phyloP scores from a whole-genome alignment of 2,888 invertebrate species.

The Drosophila fungiperda region DNA sequence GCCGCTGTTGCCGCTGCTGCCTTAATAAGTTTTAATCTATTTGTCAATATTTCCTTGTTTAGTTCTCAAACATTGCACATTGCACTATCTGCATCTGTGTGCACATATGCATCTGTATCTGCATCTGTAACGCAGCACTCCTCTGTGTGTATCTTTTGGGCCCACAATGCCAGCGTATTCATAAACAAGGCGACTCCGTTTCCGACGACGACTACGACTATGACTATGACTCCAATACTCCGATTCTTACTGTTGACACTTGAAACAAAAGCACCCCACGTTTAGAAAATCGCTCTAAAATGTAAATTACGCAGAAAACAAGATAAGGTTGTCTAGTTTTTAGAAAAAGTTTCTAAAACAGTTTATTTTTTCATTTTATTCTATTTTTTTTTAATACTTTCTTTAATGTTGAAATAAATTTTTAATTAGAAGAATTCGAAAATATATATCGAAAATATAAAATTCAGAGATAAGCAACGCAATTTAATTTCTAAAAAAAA shows the following conservation, averaged over 20 bases:
- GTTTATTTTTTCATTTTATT: not conserved
- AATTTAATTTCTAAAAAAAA: not conserved
- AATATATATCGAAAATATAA: not conserved
- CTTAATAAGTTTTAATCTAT: constrained; percentile 81
- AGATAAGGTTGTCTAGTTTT: not conserved
- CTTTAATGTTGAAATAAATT: not conserved
- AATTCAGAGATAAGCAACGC: not conserved
- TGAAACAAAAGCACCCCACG: not conserved
- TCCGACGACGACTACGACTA: not conserved
- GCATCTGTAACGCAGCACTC: constrained; percentile 18
- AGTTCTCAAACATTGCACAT: constrained; percentile 69
- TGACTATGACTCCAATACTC: constrained; percentile 5
- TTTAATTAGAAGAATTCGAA: not conserved
- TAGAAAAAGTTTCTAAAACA: not conserved
- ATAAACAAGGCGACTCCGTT: constrained; percentile 67
- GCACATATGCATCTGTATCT: constrained; percentile 30
- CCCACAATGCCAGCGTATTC: constrained; percentile 74
- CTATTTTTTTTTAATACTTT: not conserved
- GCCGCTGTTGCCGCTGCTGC: constrained; percentile 33
- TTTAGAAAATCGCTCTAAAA: not conserved
- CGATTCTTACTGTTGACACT: constrained; percentile 27
- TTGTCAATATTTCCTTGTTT: constrained; percentile 80
- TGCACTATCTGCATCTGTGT: constrained; percentile 40
- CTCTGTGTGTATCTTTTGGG: constrained; percentile 53
- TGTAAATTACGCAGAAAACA: not conserved